These are phyloP conservation scores for Eremobia ochroleuca DNA, from an alignment of 2,888 invertebrate species.

Conservation along the genomic window DNA sequence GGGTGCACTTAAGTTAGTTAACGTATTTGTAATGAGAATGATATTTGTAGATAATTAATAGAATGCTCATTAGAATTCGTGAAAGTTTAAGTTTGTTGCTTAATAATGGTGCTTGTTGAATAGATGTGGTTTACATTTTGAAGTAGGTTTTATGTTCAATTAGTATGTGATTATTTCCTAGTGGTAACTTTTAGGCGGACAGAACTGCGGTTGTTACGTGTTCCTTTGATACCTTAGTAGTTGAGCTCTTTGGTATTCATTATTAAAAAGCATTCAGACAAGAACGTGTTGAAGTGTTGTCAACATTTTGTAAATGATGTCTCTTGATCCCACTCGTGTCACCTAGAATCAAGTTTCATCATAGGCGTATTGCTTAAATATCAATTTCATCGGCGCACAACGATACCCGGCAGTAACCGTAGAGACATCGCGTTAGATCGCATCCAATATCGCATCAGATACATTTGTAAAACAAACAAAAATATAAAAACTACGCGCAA, in stretches of 20 bases:
- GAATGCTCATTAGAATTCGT: constrained; percentile 32
- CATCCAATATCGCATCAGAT: constrained; percentile 33
- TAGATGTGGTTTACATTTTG: not conserved
- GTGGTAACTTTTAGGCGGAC: not conserved
- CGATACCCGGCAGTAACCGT: constrained; percentile 4
- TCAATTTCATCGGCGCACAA: constrained; percentile 29
- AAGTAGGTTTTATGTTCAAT: not conserved
- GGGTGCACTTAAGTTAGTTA: not conserved
- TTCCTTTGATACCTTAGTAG: not conserved
- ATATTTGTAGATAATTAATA: constrained; percentile 12
- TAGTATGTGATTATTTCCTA: not conserved
- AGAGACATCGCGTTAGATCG: constrained; percentile 26
- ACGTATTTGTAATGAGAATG: constrained; percentile 21
- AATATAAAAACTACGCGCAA: constrained; percentile 18
- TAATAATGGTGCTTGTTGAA: not conserved
- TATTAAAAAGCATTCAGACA: not conserved
- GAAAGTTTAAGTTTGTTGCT: constrained; percentile 14
- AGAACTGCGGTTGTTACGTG: too few relatives aligned
- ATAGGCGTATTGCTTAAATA: not conserved
- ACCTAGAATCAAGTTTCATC: not conserved
- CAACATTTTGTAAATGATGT: not conserved
- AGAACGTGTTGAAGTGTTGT: not conserved
- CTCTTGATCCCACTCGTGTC: not conserved
- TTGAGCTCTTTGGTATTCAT: not conserved
- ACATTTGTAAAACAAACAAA: constrained; percentile 47